phyloP scores from a whole-genome alignment of 2,797 vertebrate genomes.

The Periophthalmus magnuspinnatus region DNA sequence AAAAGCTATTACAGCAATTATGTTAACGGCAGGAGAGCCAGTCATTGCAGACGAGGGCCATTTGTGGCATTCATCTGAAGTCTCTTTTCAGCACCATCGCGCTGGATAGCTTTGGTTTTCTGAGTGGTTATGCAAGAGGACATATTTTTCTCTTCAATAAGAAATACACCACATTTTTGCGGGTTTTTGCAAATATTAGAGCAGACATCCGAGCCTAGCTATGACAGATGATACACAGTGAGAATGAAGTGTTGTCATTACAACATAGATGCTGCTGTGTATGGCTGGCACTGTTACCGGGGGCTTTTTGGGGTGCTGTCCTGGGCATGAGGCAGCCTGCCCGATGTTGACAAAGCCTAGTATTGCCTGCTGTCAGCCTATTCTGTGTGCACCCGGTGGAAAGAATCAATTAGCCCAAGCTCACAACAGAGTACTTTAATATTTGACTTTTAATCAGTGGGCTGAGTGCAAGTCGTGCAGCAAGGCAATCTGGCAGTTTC shows the following conservation, averaged over 20 bases:
- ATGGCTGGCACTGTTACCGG: constrained; percentile 68
- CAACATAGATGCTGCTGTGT: constrained; percentile 63
- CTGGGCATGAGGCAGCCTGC: constrained; percentile 70
- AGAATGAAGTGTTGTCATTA: constrained; percentile 57
- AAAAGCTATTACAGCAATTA: constrained; percentile 70
- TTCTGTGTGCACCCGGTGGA: constrained; percentile 74
- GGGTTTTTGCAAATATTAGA: constrained; percentile 36
- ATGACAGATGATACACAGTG: constrained; percentile 54
- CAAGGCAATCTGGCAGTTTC: constrained; percentile 50
- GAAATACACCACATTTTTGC: constrained; percentile 21
- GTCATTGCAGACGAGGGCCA: constrained; percentile 39
- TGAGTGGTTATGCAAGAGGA: constrained; percentile 59
- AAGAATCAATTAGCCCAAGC: constrained; percentile 78
- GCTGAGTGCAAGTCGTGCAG: constrained; percentile 50
- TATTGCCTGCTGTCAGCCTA: constrained; percentile 79
- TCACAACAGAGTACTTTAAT: constrained; percentile 77
- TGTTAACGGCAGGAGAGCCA: constrained; percentile 48
- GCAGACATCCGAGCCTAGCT: constrained; percentile 47
- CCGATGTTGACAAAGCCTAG: constrained; percentile 78
- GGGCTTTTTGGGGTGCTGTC: constrained; percentile 66
- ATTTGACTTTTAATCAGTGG: constrained; percentile 77
- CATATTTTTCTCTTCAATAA: constrained; percentile 33
- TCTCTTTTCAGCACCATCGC: constrained; percentile 53
- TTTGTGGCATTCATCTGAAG: constrained; percentile 54
- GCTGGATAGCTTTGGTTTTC: constrained; percentile 54